These are phyloP conservation scores for Ia io DNA, from an alignment of 2,113 vertebrate genomes.

Conservation along the genomic window DNA sequence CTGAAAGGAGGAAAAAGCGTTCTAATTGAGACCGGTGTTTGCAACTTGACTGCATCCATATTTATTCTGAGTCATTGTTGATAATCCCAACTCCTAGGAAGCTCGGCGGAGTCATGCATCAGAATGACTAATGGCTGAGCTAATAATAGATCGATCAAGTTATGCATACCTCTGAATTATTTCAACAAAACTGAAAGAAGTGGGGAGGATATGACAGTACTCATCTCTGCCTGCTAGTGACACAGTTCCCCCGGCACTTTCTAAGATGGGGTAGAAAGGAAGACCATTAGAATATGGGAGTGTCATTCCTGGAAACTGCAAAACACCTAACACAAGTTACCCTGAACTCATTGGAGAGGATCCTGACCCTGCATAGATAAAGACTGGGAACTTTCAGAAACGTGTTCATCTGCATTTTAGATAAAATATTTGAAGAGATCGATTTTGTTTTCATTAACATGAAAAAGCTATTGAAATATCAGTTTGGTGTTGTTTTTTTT, in stretches of 20 bases:
- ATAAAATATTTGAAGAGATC: neutral
- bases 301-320: neutral
- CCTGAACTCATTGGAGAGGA: neutral
- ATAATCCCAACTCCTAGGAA: neutral
- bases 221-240: neutral
- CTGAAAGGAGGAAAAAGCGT: neutral
- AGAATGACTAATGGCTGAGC: neutral
- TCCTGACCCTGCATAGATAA: neutral
- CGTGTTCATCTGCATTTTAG: neutral
- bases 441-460: neutral
- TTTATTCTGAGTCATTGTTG: constrained; percentile 12
- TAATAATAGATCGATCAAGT: constrained; percentile 39
- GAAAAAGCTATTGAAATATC: neutral
- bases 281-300: neutral
- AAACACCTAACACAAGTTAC: neutral
- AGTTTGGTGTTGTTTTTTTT: neutral
- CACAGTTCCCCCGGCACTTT: neutral
- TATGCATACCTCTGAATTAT: neutral
- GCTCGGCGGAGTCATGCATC: neutral
- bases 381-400: neutral
- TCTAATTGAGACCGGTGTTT: neutral
- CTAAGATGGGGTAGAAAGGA: neutral
- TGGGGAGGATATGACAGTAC: neutral
- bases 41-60: neutral
- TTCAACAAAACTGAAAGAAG: constrained; percentile 13